These are phyloP conservation scores for Andricus grossulariae DNA, from an alignment of 1,140 invertebrate species.

Conservation along the genomic window DNA sequence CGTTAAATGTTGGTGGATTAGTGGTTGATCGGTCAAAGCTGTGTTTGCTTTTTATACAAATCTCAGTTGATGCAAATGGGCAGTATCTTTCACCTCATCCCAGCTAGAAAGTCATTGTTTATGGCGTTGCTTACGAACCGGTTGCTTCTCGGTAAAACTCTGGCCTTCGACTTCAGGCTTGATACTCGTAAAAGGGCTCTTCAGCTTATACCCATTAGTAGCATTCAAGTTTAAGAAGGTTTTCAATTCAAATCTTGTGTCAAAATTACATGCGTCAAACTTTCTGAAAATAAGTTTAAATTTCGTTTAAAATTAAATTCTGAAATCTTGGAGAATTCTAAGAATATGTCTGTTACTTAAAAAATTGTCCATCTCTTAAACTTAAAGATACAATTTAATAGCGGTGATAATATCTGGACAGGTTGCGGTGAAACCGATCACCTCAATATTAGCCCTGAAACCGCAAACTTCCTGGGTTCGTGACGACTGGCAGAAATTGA, in stretches of 20 bases:
- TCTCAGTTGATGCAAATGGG: slow-evolving; percentile 29
- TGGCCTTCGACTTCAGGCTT: slow-evolving; percentile 44
- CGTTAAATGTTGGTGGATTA: too few relatives aligned
- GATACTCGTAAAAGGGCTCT: slow-evolving; percentile 29
- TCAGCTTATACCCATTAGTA: too few relatives aligned
- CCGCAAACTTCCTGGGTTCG: slow-evolving; percentile 24
- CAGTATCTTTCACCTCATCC: slow-evolving; percentile 36
- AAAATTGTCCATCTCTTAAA: not conserved
- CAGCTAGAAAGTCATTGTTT: slow-evolving; percentile 62
- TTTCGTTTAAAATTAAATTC: too few relatives aligned
- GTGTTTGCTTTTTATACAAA: not conserved
- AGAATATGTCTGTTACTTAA: too few relatives aligned
- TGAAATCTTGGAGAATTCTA: too few relatives aligned
- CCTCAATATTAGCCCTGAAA: slow-evolving; percentile 31
- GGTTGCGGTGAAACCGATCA: slow-evolving; percentile 22
- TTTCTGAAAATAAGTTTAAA: too few relatives aligned
- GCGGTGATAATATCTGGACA: not conserved
- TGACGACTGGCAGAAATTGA: slow-evolving; percentile 25
- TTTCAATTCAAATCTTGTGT: too few relatives aligned
- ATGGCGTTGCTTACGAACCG: slow-evolving; percentile 41
- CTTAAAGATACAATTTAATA: slow-evolving; percentile 16
- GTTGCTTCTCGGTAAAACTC: slow-evolving; percentile 32
- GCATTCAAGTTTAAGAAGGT: too few relatives aligned
- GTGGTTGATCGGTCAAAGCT: not conserved
- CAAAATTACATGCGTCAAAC: too few relatives aligned